A percentile compares a stretch with the other conserved stretches of the same genome.
Evolutionary conservation across 2,888 invertebrate species (phyloP).

Genomic region (Eupelmus urozonus): DNA sequence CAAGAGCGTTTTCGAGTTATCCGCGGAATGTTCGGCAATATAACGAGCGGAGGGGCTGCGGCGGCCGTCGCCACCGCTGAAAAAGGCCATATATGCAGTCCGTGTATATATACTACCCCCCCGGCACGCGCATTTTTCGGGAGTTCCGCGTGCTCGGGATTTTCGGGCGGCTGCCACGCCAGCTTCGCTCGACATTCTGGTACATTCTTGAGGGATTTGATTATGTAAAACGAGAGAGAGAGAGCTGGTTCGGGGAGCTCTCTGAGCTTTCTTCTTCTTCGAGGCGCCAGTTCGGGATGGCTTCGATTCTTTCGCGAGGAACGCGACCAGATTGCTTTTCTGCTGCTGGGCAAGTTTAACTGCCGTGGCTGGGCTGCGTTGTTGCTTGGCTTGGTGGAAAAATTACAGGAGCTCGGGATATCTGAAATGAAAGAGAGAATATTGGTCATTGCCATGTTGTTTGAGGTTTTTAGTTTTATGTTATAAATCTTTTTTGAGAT

Average conservation of each 20-base stretch:
- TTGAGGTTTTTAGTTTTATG: not conserved
- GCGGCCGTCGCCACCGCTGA: constrained; percentile 25
- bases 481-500: not conserved
- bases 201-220: constrained; percentile 73
- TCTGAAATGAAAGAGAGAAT: constrained; percentile 30
- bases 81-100: constrained; percentile 53
- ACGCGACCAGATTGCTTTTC: constrained; percentile 20
- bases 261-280: constrained; percentile 25
- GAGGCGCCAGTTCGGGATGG: constrained; percentile 61
- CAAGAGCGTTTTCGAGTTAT: constrained; percentile 65
- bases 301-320: constrained; percentile 40
- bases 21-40: constrained; percentile 66
- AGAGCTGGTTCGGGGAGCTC: not conserved
- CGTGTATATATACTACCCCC: constrained; percentile 1
- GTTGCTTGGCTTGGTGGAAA: no score
- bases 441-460: not conserved
- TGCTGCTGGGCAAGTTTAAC: not conserved
- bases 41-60: constrained; percentile 20
- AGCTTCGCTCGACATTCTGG: constrained; percentile 66
- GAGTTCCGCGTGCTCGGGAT: constrained; percentile 69
- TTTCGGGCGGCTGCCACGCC: constrained; percentile 56
- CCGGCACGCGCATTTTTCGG: constrained; percentile 70
- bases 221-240: constrained; percentile 70
- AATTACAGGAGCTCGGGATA: no score
- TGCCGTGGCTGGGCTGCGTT: not conserved